These are phyloP conservation scores for Phortica variegata DNA, from an alignment of 1,140 invertebrate genomes.

Conservation along the genomic window DNA sequence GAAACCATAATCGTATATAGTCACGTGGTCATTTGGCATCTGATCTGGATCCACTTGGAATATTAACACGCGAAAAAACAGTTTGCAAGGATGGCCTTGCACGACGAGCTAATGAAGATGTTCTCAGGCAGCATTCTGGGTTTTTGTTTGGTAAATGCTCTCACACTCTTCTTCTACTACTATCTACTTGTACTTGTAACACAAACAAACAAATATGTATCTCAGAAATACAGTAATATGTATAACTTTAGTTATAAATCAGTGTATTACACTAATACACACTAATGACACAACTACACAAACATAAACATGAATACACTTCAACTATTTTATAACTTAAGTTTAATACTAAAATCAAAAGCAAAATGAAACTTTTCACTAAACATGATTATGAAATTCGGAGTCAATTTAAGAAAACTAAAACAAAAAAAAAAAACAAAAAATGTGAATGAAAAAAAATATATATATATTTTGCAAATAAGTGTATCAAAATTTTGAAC, in stretches of 20 bases:
- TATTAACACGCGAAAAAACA: slow-evolving; percentile 59
- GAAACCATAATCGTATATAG: slow-evolving; percentile 59
- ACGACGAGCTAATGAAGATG: slow-evolving; percentile 60
- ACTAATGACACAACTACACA: no score
- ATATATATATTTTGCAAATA: no score
- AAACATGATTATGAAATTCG: slow-evolving; percentile 43
- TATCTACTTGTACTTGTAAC: no score
- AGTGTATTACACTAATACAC: no score
- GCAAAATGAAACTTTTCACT: slow-evolving; percentile 4
- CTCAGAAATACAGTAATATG: no score
- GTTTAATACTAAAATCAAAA: not conserved
- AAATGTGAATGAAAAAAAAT: no score
- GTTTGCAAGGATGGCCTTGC: slow-evolving; percentile 59
- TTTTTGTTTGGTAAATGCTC: slow-evolving; percentile 57
- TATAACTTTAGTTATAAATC: no score
- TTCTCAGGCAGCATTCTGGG: slow-evolving; percentile 55
- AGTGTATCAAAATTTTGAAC: no score
- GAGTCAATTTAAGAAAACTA: slow-evolving; percentile 39
- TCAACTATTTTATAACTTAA: not conserved
- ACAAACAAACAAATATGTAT: no score
- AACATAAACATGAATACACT: no score
- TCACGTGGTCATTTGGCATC: slow-evolving; percentile 94
- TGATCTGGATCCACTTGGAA: slow-evolving; percentile 90
- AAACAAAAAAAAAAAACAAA: no score
- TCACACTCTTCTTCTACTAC: slow-evolving; percentile 13